Evolutionary conservation across 1,140 invertebrate species (phyloP), one percentile per base, ranked within the genome.

Genomic region (Odontomachus brunneus): DNA sequence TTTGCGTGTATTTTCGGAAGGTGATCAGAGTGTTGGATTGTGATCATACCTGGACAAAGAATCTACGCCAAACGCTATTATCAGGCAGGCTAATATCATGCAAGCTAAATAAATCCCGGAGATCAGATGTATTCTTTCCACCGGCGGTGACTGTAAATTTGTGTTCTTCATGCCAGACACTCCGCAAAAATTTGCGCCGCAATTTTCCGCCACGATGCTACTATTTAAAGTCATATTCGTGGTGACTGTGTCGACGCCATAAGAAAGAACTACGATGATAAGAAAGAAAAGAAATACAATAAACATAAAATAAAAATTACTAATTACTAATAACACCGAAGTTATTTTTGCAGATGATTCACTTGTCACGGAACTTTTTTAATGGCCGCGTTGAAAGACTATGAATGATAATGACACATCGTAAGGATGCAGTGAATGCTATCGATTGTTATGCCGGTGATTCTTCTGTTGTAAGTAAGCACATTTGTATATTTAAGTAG

Each of bases 1-100:
- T n/a, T n/a, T n/a, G n/a, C n/a, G n/a, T n/a, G n/a, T n/a, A 66
- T n/a, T 0, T 26, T 24, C 49, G 17, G 15, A 11, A 5, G n/a
- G 48, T 11, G n/a, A 44, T 5, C 49, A 2, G 26, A 17, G 14
- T 48, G 33, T 33, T 7, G 38, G 38, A 33, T 67, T 3, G 0
- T 9, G 7, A 75, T 51, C 59, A 93, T 94, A 97, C 97, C 97
- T 96, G 69, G 95, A 95, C 5, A 98, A 93, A 0, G 97, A 96
- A 92, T 99, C 98, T 0, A 99, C 96, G 38, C 97, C 97, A 17
- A 98, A 92, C 4, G 95, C 95, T n/a, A 99, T 96, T 44, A 98
- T 95, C 1, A 97, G 60, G 38, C 96, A 96, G 0, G 98, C 98
- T 0, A 95, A 80, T 0, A 97, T 92, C 94, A 98, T 97, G 89